Percentiles rank a stretch among this genome's conserved stretches.
phyloP scores from a whole-genome alignment of 2,113 vertebrate genomes.

The Rostratula benghalensis region DNA sequence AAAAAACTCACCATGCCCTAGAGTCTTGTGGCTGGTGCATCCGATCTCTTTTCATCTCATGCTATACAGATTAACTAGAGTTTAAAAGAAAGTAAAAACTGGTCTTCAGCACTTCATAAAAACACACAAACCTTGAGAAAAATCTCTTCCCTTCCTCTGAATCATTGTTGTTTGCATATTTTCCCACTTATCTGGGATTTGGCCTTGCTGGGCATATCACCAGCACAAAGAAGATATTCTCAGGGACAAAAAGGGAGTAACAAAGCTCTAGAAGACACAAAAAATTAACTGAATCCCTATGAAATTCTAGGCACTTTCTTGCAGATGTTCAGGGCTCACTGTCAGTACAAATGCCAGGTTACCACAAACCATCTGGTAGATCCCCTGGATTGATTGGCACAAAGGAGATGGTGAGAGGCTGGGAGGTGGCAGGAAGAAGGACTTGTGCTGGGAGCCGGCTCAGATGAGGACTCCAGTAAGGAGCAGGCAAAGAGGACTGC shows the following conservation, averaged over 20 bases:
- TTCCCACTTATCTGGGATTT: neutral
- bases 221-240: neutral
- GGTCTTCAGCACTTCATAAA: neutral
- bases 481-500: neutral
- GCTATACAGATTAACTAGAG: constrained; percentile 5
- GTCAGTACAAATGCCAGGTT: neutral
- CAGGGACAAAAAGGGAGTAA: neutral
- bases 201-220: neutral
- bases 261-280: neutral
- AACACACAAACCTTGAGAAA: neutral
- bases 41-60: constrained; percentile 23
- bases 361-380: neutral
- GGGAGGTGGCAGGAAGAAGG: neutral
- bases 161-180: neutral
- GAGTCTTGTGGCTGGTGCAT: neutral
- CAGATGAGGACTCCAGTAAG: neutral
- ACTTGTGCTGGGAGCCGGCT: neutral
- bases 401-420: neutral
- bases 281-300: neutral
- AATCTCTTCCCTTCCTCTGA: neutral
- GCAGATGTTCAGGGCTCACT: neutral
- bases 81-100: too few relatives aligned
- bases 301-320: neutral
- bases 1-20: neutral
- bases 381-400: neutral